phyloP scores from a whole-genome alignment of 2,888 invertebrate genomes.

The Lissonota sp. region DNA sequence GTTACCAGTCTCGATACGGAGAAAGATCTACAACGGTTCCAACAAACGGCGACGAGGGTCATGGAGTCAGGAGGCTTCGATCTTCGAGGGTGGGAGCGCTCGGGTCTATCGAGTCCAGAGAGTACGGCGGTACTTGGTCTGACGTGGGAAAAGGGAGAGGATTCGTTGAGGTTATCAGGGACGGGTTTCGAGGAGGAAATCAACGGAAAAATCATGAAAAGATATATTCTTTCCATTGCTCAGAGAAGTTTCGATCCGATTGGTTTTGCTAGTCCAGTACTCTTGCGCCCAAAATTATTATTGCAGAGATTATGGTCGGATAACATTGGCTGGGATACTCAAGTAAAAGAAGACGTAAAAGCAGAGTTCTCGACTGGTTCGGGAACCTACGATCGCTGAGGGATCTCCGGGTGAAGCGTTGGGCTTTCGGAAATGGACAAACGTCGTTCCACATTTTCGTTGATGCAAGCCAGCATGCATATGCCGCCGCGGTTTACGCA shows the following conservation, averaged over 20 bases:
- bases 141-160: not conserved
- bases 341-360: not conserved
- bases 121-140: not conserved
- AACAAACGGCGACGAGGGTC: not conserved
- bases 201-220: slow-evolving; percentile 29
- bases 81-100: slow-evolving; percentile 10
- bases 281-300: slow-evolving; percentile 17
- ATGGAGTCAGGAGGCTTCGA: not conserved
- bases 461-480: slow-evolving; percentile 45
- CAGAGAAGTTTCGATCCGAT: slow-evolving; percentile 35
- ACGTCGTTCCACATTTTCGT: slow-evolving; percentile 19
- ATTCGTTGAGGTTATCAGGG: not conserved
- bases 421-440: slow-evolving; percentile 24
- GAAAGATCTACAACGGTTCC: not conserved
- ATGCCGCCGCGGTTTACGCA: slow-evolving; percentile 26
- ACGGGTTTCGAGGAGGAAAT: not conserved
- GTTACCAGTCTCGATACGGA: not conserved
- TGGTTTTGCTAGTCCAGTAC: slow-evolving; percentile 2
- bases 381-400: not conserved
- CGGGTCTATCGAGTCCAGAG: not conserved
- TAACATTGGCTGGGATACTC: slow-evolving; percentile 39
- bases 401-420: slow-evolving; percentile 63
- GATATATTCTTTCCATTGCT: not conserved
- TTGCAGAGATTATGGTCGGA: slow-evolving; percentile 6
- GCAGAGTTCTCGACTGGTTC: slow-evolving; percentile 6